A percentile compares a stretch with the other conserved stretches of the same genome.
These are phyloP conservation scores for Philereme vetulata DNA, from an alignment of 2,888 invertebrate genomes.

Conservation along the genomic window DNA sequence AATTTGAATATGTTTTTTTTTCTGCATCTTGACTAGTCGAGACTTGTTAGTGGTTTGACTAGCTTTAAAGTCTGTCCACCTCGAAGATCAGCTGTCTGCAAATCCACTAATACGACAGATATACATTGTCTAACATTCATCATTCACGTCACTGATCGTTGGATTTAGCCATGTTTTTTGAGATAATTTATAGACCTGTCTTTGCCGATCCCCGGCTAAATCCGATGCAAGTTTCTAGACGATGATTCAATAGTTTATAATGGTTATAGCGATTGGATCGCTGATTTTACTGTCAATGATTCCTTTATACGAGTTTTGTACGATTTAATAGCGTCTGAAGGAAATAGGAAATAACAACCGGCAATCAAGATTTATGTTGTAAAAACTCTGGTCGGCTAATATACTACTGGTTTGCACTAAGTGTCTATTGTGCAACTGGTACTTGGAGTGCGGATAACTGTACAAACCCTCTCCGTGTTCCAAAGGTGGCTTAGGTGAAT, in stretches of 20 bases:
- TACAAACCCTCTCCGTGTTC: conserved; percentile 38
- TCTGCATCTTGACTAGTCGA: conserved; percentile 49
- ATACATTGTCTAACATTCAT: conserved; percentile 72
- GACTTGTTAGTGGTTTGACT: conserved; percentile 63
- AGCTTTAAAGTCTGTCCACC: conserved; percentile 59
- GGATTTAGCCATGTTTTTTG: conserved; percentile 60
- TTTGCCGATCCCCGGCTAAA: conserved; percentile 58
- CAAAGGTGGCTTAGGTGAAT: conserved; percentile 44
- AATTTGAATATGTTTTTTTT: conserved; percentile 49
- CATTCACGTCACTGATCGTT: conserved; percentile 67
- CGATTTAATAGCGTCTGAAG: conserved; percentile 43
- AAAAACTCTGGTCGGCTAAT: conserved; percentile 11
- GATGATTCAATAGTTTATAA: conserved; percentile 54
- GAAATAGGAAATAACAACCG: conserved; percentile 37
- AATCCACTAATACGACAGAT: conserved; percentile 64
- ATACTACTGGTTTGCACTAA: conserved; percentile 20
- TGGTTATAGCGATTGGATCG: conserved; percentile 23
- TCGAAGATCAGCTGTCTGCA: conserved; percentile 60
- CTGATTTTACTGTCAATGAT: conserved; percentile 47
- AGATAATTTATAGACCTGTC: conserved; percentile 64
- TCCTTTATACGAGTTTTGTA: conserved; percentile 44
- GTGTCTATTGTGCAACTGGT: conserved; percentile 27
- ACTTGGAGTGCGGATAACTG: conserved; percentile 42
- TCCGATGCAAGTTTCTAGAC: conserved; percentile 61
- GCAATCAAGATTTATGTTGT: conserved; percentile 23